Evolutionary conservation across 2,113 vertebrate genomes (phyloP).

Genomic region (Okapia johnstoni): DNA sequence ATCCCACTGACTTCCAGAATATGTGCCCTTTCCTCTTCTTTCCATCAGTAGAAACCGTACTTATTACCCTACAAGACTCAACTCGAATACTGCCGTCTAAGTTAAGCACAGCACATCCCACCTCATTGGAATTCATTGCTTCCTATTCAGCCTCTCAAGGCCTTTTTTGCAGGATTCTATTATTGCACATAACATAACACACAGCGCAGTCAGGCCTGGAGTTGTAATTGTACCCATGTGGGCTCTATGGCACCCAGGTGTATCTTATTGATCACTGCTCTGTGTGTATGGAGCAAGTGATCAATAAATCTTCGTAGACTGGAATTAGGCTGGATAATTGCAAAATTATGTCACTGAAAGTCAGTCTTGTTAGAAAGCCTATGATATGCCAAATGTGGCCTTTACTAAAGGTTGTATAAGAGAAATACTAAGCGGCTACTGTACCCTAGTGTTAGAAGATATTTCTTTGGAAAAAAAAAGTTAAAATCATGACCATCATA

Average conservation of each 20-base stretch:
- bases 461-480: background rate
- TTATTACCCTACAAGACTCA: background rate
- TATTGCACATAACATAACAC: constrained; percentile 22
- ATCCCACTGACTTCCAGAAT: background rate
- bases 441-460: background rate
- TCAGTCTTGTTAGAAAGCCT: constrained; percentile 44
- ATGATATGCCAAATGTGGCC: constrained; percentile 33
- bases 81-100: background rate
- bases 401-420: constrained; percentile 39
- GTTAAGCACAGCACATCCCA: background rate
- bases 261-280: constrained; percentile 18
- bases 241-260: background rate
- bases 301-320: constrained; percentile 50
- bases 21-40: background rate
- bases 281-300: background rate
- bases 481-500: background rate
- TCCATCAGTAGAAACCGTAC: background rate
- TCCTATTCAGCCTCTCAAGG: background rate
- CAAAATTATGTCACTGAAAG: constrained; percentile 51
- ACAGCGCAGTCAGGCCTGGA: background rate
- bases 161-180: constrained; percentile 11
- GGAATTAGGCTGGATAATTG: constrained; percentile 54
- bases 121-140: constrained; percentile 21
- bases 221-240: constrained; percentile 24
- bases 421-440: constrained; percentile 6